Conservation (phyloP, 2,888 invertebrate species). For the Hipparchia sbordonii region DNA sequence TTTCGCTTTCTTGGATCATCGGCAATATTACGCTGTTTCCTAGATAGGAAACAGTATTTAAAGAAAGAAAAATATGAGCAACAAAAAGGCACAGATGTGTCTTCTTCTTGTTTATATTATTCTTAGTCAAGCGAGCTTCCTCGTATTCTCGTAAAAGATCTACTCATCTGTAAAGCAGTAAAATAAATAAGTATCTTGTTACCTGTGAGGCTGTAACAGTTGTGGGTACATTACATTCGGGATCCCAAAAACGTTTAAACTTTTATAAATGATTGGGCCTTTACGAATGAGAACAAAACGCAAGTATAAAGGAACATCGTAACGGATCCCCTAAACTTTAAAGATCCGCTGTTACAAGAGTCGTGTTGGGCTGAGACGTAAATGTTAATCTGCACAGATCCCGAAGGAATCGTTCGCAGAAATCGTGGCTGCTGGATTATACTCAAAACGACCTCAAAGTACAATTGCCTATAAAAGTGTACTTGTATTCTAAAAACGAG, state of each 20-base stretch:
- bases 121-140: no score
- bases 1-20: no score
- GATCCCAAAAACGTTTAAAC: not conserved
- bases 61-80: no score
- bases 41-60: no score
- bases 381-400: conserved; percentile 34
- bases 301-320: conserved; percentile 25
- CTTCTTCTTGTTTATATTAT: no score
- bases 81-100: no score
- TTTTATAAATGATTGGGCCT: not conserved
- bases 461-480: conserved; percentile 19
- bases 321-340: conserved; percentile 35
- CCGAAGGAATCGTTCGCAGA: conserved; percentile 38
- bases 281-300: not conserved
- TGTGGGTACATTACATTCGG: no score
- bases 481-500: not conserved
- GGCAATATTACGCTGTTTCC: no score
- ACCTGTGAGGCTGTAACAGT: no score
- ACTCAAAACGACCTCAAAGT: conserved; percentile 17
- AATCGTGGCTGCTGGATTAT: conserved; percentile 30
- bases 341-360: conserved; percentile 33
- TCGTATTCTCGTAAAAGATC: no score
- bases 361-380: conserved; percentile 31
- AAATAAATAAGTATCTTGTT: no score
- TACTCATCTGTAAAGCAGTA: no score